These are phyloP conservation scores for Papilio dardanus DNA, from an alignment of 1,140 invertebrate species.

Conservation along the genomic window DNA sequence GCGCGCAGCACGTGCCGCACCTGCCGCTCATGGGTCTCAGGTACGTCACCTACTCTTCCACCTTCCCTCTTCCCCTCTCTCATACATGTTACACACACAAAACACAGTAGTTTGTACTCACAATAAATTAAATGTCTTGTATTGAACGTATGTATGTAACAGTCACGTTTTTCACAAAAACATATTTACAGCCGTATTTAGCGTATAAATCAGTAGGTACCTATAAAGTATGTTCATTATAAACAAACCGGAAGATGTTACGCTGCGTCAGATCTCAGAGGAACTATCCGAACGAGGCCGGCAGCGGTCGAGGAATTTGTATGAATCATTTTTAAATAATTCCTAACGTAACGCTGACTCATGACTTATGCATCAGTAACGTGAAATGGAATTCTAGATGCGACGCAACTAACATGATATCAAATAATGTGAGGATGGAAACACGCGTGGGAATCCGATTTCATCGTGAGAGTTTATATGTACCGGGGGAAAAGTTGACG, in stretches of 20 bases:
- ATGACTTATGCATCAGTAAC: conserved; percentile 19
- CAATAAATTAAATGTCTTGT: too few relatives aligned
- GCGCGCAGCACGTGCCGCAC: conserved; percentile 74
- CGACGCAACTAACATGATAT: conserved; percentile 5
- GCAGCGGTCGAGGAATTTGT: conserved; percentile 13
- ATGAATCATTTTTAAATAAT: conserved; percentile 34
- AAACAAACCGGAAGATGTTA: conserved; percentile 22
- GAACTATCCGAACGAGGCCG: conserved; percentile 10
- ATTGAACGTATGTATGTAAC: too few relatives aligned
- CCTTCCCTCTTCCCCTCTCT: too few relatives aligned
- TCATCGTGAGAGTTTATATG: conserved; percentile 70
- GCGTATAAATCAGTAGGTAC: neutral
- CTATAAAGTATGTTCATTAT: neutral
- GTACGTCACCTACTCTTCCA: conserved; percentile 67
- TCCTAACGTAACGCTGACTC: conserved; percentile 20
- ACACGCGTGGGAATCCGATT: conserved; percentile 75
- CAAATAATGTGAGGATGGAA: conserved; percentile 56
- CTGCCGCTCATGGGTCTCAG: conserved; percentile 85
- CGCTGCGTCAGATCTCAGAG: conserved; percentile 15
- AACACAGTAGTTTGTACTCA: neutral
- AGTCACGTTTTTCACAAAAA: too few relatives aligned
- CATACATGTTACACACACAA: neutral
- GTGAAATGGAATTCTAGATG: conserved; percentile 17
- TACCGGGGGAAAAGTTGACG: conserved; percentile 56
- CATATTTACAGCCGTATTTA: neutral